phyloP scores from a whole-genome alignment of 1,140 invertebrate genomes.

The Telenomus remus region DNA sequence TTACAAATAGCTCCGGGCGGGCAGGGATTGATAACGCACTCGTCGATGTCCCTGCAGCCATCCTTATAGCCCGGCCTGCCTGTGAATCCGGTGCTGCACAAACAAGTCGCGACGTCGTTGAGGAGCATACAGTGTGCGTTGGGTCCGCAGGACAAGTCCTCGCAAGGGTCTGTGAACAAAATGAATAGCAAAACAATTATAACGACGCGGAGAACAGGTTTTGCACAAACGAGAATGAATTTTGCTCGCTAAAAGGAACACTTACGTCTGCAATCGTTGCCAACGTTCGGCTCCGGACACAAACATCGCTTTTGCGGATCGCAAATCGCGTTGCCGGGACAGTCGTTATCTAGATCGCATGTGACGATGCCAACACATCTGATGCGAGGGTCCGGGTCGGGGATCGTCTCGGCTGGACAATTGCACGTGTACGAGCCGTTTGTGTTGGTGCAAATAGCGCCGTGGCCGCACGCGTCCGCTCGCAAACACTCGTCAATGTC shows the following conservation, averaged over 20 bases:
- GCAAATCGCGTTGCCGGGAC: conserved; percentile 92
- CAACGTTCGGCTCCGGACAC: conserved; percentile 92
- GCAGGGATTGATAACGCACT: conserved; percentile 87
- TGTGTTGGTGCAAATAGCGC: conserved; percentile 86
- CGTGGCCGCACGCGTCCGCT: conserved; percentile 82
- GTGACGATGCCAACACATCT: conserved; percentile 88
- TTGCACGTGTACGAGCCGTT: conserved; percentile 86
- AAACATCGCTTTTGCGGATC: conserved; percentile 85
- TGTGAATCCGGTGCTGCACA: conserved; percentile 86
- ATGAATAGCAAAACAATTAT: background rate
- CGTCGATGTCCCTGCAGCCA: conserved; percentile 91
- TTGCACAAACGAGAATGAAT: no score
- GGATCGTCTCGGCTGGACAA: conserved; percentile 86
- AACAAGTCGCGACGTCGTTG: conserved; percentile 87
- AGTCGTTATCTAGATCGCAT: conserved; percentile 84
- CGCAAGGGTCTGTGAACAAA: conserved; percentile 88
- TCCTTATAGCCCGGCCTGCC: conserved; percentile 80
- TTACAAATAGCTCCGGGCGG: conserved; percentile 88
- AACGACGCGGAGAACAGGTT: no score
- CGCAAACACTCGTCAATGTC: conserved; percentile 89
- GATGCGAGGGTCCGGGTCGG: conserved; percentile 87
- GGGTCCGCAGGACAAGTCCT: conserved; percentile 87
- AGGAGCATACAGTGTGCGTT: conserved; percentile 93
- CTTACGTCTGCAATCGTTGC: conserved; percentile 93
- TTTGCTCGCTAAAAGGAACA: conserved; percentile 56